Percentiles rank a stretch among this genome's conserved stretches.
Conservation (phyloP, 2,888 invertebrate genomes). For the Drosophila kambysellisi region DNA sequence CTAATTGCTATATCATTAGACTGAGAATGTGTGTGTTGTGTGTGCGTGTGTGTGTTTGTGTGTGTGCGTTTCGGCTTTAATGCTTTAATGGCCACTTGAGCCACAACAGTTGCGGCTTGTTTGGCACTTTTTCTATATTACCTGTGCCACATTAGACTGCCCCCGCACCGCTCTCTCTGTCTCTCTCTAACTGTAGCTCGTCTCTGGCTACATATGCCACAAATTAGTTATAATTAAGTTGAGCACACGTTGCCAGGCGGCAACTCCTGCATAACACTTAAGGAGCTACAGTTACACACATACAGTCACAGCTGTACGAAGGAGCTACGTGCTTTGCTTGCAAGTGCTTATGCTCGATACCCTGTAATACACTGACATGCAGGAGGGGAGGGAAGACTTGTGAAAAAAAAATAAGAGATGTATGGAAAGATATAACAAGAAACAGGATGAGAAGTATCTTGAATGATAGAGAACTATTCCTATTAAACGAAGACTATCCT, state of each 20-base stretch:
- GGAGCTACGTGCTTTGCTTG: conserved; percentile 57
- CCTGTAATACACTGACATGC: conserved; percentile 1
- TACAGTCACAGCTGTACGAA: conserved; percentile 50
- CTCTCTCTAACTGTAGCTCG: background rate
- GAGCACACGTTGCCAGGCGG: conserved; percentile 64
- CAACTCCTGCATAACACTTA: conserved; percentile 63
- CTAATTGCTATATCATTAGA: conserved; percentile 68
- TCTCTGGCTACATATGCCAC: conserved; percentile 65
- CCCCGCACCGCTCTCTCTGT: background rate
- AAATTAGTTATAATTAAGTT: conserved; percentile 79
- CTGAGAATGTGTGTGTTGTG: background rate
- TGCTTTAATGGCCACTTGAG: conserved; percentile 77
- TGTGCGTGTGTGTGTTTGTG: conserved; percentile 9
- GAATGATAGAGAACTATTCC: too few relatives aligned
- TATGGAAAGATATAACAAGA: background rate
- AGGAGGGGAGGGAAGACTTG: background rate
- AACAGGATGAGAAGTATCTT: background rate
- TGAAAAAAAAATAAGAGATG: background rate
- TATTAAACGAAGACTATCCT: background rate
- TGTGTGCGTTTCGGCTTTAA: conserved; percentile 51
- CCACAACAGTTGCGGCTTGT: conserved; percentile 60
- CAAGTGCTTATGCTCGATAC: conserved; percentile 42
- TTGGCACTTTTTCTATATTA: conserved; percentile 59
- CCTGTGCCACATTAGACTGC: conserved; percentile 25
- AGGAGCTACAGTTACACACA: conserved; percentile 59